Evolutionary conservation across 2,797 vertebrate species (phyloP).

Genomic region (Sebastes hubbsi): DNA sequence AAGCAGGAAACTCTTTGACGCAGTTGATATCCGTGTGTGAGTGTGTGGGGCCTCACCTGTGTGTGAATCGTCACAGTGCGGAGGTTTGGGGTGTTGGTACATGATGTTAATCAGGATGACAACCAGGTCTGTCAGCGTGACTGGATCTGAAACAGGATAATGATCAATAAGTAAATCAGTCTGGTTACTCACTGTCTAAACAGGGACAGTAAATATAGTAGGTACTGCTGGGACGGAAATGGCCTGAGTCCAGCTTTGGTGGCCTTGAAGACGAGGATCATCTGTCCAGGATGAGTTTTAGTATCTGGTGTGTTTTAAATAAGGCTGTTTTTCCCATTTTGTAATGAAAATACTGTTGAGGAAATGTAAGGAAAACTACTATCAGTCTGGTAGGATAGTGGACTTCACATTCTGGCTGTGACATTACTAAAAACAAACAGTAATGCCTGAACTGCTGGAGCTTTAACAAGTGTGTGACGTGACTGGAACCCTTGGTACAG

Average conservation of each 20-base stretch:
- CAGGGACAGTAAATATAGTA: neutral
- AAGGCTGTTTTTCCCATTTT: neutral
- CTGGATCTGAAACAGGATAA: constrained; percentile 76
- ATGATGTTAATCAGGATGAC: constrained; percentile 88
- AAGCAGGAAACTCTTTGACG: neutral
- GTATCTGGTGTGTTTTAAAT: neutral
- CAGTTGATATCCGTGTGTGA: neutral
- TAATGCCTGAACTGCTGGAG: neutral
- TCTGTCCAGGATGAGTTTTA: neutral
- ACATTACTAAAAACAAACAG: neutral
- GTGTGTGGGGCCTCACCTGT: constrained; percentile 83
- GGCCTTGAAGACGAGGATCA: neutral
- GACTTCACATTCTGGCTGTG: neutral
- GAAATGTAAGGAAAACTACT: neutral
- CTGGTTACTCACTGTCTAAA: neutral
- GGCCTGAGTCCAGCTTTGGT: neutral
- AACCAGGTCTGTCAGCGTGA: constrained; percentile 87
- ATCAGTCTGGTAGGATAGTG: neutral
- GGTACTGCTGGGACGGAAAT: neutral
- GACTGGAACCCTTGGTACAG: neutral
- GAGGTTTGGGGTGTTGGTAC: constrained; percentile 85
- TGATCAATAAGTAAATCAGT: neutral
- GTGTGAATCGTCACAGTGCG: constrained; percentile 54
- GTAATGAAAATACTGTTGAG: neutral
- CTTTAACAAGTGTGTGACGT: neutral